phyloP scores from a whole-genome alignment of 2,888 invertebrate genomes.

The Horisme vitalbata region DNA sequence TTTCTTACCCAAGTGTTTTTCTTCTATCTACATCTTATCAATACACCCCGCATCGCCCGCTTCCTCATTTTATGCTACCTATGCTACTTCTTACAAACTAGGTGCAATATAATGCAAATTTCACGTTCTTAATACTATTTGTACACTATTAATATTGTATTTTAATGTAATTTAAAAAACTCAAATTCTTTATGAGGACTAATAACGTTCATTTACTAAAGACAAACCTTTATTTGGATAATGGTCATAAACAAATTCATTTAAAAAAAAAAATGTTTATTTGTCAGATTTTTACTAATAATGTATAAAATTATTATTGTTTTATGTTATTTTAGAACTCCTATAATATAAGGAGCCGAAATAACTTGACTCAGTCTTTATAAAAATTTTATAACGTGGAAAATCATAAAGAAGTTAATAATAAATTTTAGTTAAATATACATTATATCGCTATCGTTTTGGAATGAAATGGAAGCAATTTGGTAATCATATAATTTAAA shows the following conservation, averaged over 20 bases:
- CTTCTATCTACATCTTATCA: neutral
- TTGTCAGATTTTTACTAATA: too few species aligned
- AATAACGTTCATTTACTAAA: too few species aligned
- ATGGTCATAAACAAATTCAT: too few species aligned
- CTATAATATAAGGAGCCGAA: conserved; percentile 13
- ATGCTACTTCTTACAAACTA: conserved; percentile 72
- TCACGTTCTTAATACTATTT: conserved; percentile 52
- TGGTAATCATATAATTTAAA: conserved; percentile 7
- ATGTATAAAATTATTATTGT: neutral
- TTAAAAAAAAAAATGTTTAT: too few species aligned
- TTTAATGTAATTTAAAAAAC: too few species aligned
- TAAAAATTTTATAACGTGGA: conserved; percentile 19
- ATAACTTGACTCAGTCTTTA: conserved; percentile 31
- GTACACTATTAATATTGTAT: conserved; percentile 43
- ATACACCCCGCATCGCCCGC: conserved; percentile 44
- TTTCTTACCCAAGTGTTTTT: neutral
- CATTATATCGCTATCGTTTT: too few species aligned
- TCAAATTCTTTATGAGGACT: too few species aligned
- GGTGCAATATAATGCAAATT: conserved; percentile 75
- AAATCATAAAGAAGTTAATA: neutral
- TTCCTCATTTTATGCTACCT: conserved; percentile 51
- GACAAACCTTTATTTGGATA: too few species aligned
- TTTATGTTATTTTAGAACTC: neutral
- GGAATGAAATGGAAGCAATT: conserved; percentile 20
- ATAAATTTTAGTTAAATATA: conserved; percentile 5